phyloP scores from a whole-genome alignment of 1,140 invertebrate species.

The Sycobia sp. region DNA sequence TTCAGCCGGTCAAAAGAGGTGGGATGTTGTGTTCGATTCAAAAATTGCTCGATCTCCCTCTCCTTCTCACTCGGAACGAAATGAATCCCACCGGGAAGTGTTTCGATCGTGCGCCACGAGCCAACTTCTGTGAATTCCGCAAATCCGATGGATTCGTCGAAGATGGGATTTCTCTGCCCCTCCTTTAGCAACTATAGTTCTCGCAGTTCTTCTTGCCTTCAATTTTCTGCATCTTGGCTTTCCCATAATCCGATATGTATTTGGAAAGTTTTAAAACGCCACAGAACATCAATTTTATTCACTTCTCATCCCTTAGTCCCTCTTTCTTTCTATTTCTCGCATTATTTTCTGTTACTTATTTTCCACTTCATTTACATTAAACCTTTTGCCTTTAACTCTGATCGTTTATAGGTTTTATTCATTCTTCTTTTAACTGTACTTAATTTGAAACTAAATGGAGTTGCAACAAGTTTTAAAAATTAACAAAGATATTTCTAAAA shows the following conservation, averaged over 20 bases:
- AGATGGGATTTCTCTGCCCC: conserved; percentile 7
- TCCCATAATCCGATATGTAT: conserved; percentile 16
- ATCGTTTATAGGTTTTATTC: too few species aligned
- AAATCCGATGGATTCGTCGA: conserved; percentile 15
- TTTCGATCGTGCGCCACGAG: conserved; percentile 1
- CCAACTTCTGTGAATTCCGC: conserved; percentile 16
- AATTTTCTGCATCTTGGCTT: conserved; percentile 8
- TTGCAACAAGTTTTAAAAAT: too few species aligned
- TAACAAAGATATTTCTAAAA: too few species aligned
- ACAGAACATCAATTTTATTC: conserved; percentile 6
- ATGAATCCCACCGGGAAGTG: conserved; percentile 1
- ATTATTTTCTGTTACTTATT: too few species aligned
- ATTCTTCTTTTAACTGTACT: too few species aligned
- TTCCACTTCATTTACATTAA: too few species aligned
- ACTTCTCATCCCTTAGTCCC: background rate
- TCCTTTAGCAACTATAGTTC: background rate
- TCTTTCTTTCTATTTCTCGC: background rate
- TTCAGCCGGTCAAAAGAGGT: too few species aligned
- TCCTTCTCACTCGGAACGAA: too few species aligned
- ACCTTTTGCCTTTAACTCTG: too few species aligned
- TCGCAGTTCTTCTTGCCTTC: conserved; percentile 3
- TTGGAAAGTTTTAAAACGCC: conserved; percentile 1
- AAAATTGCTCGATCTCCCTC: too few species aligned
- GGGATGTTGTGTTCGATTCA: too few species aligned
- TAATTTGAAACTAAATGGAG: too few species aligned